These are phyloP conservation scores for Pseudopleuronectes americanus DNA, from an alignment of 2,797 vertebrate species.

Conservation along the genomic window DNA sequence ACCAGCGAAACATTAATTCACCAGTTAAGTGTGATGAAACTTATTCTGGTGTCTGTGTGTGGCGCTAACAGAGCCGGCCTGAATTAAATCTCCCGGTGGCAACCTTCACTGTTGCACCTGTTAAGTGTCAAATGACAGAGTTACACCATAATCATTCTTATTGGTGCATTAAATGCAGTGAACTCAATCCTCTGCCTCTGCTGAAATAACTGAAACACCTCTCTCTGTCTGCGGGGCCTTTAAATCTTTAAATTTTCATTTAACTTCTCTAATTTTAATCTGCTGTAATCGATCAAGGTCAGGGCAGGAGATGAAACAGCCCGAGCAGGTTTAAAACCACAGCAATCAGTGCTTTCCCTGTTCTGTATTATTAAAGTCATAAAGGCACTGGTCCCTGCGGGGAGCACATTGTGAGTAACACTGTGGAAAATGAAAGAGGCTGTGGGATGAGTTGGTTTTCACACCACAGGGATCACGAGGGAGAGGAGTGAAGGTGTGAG, in stretches of 20 bases:
- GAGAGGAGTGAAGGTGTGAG: slow-evolving; percentile 19
- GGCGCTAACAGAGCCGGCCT: too few species aligned
- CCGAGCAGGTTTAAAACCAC: neutral
- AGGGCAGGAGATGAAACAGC: neutral
- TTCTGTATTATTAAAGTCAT: slow-evolving; percentile 19
- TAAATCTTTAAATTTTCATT: neutral
- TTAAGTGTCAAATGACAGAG: too few species aligned
- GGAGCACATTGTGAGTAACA: slow-evolving; percentile 23
- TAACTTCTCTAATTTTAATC: neutral
- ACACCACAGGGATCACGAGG: slow-evolving; percentile 35
- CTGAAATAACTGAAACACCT: too few species aligned
- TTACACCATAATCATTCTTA: too few species aligned
- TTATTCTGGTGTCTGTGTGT: too few species aligned
- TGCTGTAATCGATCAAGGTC: slow-evolving; percentile 18
- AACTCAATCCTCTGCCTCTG: too few species aligned
- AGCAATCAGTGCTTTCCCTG: slow-evolving; percentile 12
- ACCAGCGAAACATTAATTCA: too few species aligned
- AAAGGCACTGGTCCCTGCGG: slow-evolving; percentile 3
- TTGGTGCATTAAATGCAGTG: too few species aligned
- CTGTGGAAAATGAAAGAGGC: slow-evolving; percentile 29
- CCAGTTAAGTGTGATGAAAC: too few species aligned
- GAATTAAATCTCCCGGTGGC: too few species aligned
- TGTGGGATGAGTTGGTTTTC: slow-evolving; percentile 34
- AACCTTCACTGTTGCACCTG: too few species aligned
- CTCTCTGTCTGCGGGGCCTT: too few species aligned